Base-by-base conservation (phyloP, 2,113 vertebrate species). In the Callorhinus ursinus region DNA sequence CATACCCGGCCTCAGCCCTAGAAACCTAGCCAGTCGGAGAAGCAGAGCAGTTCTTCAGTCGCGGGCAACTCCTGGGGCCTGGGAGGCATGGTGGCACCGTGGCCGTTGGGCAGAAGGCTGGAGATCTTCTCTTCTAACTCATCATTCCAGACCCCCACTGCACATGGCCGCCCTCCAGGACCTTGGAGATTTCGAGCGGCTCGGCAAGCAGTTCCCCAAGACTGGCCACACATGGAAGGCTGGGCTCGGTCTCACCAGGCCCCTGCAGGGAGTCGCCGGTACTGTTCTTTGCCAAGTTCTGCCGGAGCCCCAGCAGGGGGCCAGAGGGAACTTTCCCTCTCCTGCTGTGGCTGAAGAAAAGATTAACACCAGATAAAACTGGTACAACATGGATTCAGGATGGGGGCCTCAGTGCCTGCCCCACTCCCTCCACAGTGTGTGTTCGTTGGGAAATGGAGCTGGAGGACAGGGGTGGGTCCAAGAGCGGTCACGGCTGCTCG, bases 381-480 rank as follows among this genome's bases (percentile, higher is more conserved):
- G 14, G 59, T 21, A 2, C 6, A 7, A 8, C 22, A 0, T n/a
- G 16, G 15, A 1, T 31, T 79, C 55, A 53, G 42, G 55, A 0
- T 0, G 3, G 55, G 31, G 59, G 12, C 49, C 39, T 61, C 18
- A 28, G 39, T n/a, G 51, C 57, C 69, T 24, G 49, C 24, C 39
- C 18, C 1, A 1, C 39, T 72, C 14, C 67, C 28, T 67, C 11
- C 9, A 5, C 39, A 7, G 10, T 36, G 61, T 21, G 6, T 33
- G 7, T 69, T 55, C 12, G 0, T n/a, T 93, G 14, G 53, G 72
- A 46, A 81, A 4, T 0, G 19, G 80, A 39, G 26, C 77, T 67
- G 31, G 83, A 55, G 13, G 14, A 3, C 18, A 5, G 39, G 33
- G 53, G 11, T 15, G 22, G 26, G n/a, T 79, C 67, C 16, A 2